phyloP scores from a whole-genome alignment of 2,888 invertebrate genomes.

The Papilio protenor region DNA sequence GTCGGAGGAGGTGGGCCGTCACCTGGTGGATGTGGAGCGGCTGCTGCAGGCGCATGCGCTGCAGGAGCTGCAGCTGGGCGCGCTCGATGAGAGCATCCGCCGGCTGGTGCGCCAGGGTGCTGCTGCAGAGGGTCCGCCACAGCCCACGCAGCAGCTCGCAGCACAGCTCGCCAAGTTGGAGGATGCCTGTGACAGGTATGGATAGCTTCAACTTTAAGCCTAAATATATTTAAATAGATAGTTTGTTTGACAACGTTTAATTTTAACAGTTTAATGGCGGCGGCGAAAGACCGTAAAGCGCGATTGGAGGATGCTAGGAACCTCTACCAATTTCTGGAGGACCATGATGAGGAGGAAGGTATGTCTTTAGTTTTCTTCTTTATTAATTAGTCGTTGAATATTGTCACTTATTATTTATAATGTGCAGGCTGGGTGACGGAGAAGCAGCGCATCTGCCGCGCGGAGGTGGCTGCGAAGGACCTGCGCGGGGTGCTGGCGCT shows the following conservation, averaged over 20 bases:
- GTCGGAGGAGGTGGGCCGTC: slow-evolving; percentile 96
- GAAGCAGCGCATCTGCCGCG: slow-evolving; percentile 95
- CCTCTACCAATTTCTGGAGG: slow-evolving; percentile 97
- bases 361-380: slow-evolving; percentile 21
- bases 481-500: slow-evolving; percentile 94
- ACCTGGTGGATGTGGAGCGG: slow-evolving; percentile 97
- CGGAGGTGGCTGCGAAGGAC: slow-evolving; percentile 97
- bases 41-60: slow-evolving; percentile 96
- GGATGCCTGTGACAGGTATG: slow-evolving; percentile 88
- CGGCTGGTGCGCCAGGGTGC: slow-evolving; percentile 86
- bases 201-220: background rate
- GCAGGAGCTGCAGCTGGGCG: slow-evolving; percentile 95
- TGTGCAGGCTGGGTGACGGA: slow-evolving; percentile 94
- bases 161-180: slow-evolving; percentile 91
- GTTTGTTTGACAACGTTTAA: background rate
- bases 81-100: slow-evolving; percentile 93
- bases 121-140: slow-evolving; percentile 81
- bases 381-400: background rate
- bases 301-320: slow-evolving; percentile 96
- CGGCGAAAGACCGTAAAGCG: slow-evolving; percentile 90
- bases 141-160: slow-evolving; percentile 89
- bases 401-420: background rate
- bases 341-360: slow-evolving; percentile 98
- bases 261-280: slow-evolving; percentile 84
- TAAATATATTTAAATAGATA: background rate